A percentile compares a stretch with the other conserved stretches of the same genome.
These are phyloP conservation scores for Orius insidiosus DNA, from an alignment of 1,140 invertebrate species.

Conservation along the genomic window DNA sequence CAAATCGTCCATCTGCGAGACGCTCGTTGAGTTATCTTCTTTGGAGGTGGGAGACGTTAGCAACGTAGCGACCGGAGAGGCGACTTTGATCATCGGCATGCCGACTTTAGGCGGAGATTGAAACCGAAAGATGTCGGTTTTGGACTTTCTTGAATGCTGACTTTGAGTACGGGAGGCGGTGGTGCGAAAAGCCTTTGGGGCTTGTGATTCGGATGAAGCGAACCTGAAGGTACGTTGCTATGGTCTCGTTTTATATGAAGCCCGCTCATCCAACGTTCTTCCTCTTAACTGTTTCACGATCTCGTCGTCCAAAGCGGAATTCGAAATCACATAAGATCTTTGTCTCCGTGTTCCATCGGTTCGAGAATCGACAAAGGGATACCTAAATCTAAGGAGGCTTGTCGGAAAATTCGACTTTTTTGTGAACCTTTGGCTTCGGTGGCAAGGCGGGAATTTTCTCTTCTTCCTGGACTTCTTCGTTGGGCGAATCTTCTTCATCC, in stretches of 20 bases:
- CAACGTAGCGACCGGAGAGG: constrained; percentile 15
- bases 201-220: constrained; percentile 16
- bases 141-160: constrained; percentile 13
- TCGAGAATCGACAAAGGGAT: constrained; percentile 8
- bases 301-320: constrained; percentile 20
- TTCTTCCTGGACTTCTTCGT: constrained; percentile 4
- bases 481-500: constrained; percentile 11
- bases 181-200: background rate
- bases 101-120: constrained; percentile 12
- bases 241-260: constrained; percentile 10
- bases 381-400: constrained; percentile 10
- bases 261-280: constrained; percentile 9
- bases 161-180: constrained; percentile 6
- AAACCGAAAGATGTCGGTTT: constrained; percentile 9
- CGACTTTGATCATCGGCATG: constrained; percentile 15
- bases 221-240: constrained; percentile 11
- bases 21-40: constrained; percentile 16
- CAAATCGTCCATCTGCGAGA: constrained; percentile 23
- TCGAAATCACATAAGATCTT: constrained; percentile 21
- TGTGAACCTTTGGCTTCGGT: constrained; percentile 13
- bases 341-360: constrained; percentile 14
- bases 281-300: constrained; percentile 16
- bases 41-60: constrained; percentile 8
- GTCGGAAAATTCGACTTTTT: constrained; percentile 12
- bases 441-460: constrained; percentile 10